Percentiles rank a stretch among this genome's conserved stretches.
These are phyloP conservation scores for Laterallus jamaicensis DNA, from an alignment of 2,113 vertebrate genomes.

Conservation along the genomic window DNA sequence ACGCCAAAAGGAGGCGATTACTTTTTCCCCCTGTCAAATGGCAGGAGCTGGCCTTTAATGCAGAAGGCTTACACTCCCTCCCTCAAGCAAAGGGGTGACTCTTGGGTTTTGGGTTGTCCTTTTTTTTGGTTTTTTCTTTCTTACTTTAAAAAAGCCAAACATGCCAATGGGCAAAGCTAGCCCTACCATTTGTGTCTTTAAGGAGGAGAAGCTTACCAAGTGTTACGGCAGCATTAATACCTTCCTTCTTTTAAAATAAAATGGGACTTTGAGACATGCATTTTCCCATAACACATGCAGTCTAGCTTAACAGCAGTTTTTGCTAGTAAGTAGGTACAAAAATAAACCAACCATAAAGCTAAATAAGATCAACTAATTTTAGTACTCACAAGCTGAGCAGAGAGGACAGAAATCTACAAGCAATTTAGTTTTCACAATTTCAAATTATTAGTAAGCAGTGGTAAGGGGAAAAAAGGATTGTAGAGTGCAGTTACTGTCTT, in stretches of 20 bases:
- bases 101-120: neutral
- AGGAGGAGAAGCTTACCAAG: neutral
- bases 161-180: neutral
- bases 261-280: neutral
- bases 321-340: constrained; percentile 20
- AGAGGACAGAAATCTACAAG: constrained; percentile 5
- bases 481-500: constrained; percentile 11
- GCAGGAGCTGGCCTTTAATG: constrained; percentile 8
- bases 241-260: neutral
- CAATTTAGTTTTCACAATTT: constrained; percentile 39
- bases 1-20: neutral
- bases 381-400: constrained; percentile 5
- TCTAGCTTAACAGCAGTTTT: constrained; percentile 5
- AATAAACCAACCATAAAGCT: constrained; percentile 2
- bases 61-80: neutral
- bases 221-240: neutral
- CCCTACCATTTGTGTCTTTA: neutral
- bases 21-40: neutral
- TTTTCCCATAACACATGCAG: constrained; percentile 1
- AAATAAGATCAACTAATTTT: constrained; percentile 50
- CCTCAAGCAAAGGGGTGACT: neutral
- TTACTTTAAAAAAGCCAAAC: neutral
- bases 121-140: neutral
- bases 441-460: constrained; percentile 41
- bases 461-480: neutral